Evolutionary conservation across 2,797 vertebrate species (phyloP), one percentile per base, ranked within the genome.

Genomic region (Mareca penelope): DNA sequence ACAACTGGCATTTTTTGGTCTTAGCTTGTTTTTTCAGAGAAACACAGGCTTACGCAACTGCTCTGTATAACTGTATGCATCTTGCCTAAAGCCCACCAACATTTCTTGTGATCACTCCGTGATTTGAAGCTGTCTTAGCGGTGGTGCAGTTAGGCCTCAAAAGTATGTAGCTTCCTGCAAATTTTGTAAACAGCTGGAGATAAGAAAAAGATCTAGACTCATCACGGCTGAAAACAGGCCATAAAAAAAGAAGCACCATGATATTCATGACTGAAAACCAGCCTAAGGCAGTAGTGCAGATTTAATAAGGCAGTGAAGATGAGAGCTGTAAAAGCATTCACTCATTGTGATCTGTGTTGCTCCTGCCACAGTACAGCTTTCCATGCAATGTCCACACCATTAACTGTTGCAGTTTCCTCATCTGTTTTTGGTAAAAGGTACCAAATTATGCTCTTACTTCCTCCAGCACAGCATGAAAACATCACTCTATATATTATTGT

Each of bases 301-400:
- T 89, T 67, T 67, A 61, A 65, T 63, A 55, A 42, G 12, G 10
- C 24, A 72, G 21, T 42, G 63, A 85, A 79, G 19, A 42, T 2
- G 2, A 70, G 29, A 61, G 7, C 35, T 77, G 4, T 40, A 50
- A 77, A 64, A 87, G 33, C 10, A 53, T 33, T 33, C 31, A 29
- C 14, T n/a, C 6, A 10, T 33, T 29, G 11, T 14, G 13, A 77
- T 26, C 50, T 82, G 7, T 15, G 16, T 29, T 61, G n/a, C 19
- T 86, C 28, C 59, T 71, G 55, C 40, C 6, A 3, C 22, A 60
- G 7, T 1, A 12, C 0, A 4, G 2, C 10, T 2, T 65, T 39
- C 59, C 29, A 6, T 26, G 21, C 28, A 39, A 40, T 24, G 26
- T 31, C 19, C 21, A 35, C 33, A 21, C 9, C 44, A 37, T n/a